Percentiles rank a stretch among this genome's conserved stretches.
Conservation (phyloP, 2,888 invertebrate species). For the Stenoptilia bipunctidactyla region DNA sequence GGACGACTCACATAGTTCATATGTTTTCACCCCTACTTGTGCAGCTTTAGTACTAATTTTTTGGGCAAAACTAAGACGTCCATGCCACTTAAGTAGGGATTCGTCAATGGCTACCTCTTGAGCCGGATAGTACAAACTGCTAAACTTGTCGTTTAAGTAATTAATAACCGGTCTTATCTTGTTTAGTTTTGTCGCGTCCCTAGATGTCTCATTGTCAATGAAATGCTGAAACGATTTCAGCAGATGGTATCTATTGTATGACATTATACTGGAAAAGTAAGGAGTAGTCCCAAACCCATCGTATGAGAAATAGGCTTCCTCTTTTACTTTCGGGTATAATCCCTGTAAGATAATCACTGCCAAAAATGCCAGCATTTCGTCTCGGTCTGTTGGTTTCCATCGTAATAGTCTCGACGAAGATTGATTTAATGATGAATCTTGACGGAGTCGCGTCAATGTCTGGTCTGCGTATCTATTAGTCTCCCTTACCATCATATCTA, state of each 20-base stretch:
- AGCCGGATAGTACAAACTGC: constrained; percentile 14
- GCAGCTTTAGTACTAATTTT: constrained; percentile 17
- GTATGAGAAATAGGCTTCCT: not conserved
- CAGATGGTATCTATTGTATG: constrained; percentile 16
- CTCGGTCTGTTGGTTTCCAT: not conserved
- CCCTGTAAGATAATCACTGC: no score
- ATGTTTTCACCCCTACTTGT: constrained; percentile 9
- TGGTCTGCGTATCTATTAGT: constrained; percentile 1
- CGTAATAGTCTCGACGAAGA: not conserved
- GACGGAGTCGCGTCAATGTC: not conserved
- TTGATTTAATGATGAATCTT: not conserved
- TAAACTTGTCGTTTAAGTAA: constrained; percentile 16
- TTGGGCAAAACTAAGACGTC: constrained; percentile 17
- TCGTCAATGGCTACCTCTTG: constrained; percentile 23
- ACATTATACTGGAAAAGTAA: constrained; percentile 18
- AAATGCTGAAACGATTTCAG: constrained; percentile 18
- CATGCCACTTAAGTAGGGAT: constrained; percentile 20
- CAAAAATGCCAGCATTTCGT: no score
- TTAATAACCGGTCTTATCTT: constrained; percentile 16
- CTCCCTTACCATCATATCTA: not conserved
- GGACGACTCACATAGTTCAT: constrained; percentile 11
- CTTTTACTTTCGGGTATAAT: not conserved
- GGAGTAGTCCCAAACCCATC: constrained; percentile 1
- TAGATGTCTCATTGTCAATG: constrained; percentile 12
- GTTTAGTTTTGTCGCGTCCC: constrained; percentile 10